Conservation (phyloP, 2,888 invertebrate species). For the Drosophila peninsularis region DNA sequence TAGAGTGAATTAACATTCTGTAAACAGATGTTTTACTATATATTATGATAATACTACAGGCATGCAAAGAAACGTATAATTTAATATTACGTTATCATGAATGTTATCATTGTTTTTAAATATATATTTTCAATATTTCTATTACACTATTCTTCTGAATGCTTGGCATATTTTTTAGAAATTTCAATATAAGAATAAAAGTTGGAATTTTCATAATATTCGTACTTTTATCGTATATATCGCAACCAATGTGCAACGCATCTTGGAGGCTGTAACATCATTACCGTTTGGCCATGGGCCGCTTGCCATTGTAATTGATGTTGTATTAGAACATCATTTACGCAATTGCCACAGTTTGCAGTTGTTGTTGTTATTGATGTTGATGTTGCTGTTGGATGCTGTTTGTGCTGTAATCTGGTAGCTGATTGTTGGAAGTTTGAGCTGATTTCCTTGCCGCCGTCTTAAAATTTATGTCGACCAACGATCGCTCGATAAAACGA, state of each 20-base stretch:
- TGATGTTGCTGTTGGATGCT: slow-evolving; percentile 20
- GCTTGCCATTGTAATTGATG: slow-evolving; percentile 78
- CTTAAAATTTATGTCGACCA: slow-evolving; percentile 54
- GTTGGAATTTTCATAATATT: background rate
- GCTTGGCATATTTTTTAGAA: background rate
- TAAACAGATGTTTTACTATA: background rate
- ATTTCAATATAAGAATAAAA: too few relatives aligned
- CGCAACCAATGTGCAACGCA: slow-evolving; percentile 50
- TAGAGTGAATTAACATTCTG: too few relatives aligned
- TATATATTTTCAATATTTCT: background rate
- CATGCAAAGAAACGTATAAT: background rate
- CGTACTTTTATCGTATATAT: background rate
- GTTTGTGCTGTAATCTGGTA: slow-evolving; percentile 46
- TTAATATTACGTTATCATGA: background rate
- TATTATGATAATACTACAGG: background rate
- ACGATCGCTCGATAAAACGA: slow-evolving; percentile 43
- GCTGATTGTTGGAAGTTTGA: slow-evolving; percentile 43
- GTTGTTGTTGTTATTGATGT: slow-evolving; percentile 28
- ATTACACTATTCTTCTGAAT: background rate
- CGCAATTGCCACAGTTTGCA: slow-evolving; percentile 72
- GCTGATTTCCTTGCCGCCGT: slow-evolving; percentile 46
- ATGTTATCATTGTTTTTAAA: background rate
- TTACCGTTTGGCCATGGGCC: slow-evolving; percentile 73
- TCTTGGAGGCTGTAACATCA: slow-evolving; percentile 67
- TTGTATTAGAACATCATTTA: slow-evolving; percentile 80